Evolutionary conservation across 2,888 invertebrate genomes (phyloP).

Genomic region (Drosophila antonietae): DNA sequence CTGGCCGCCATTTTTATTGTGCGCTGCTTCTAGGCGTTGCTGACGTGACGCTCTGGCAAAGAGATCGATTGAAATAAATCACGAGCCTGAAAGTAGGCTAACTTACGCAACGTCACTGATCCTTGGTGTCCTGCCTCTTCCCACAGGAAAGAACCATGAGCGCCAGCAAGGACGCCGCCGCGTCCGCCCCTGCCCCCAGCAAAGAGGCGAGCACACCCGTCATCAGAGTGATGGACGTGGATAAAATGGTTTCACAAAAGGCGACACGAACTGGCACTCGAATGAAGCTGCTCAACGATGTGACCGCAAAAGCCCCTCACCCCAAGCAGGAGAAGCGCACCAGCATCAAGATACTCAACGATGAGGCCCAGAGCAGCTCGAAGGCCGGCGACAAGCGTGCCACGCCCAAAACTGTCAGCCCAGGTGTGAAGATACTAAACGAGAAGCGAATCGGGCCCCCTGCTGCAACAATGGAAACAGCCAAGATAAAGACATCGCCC

Average conservation of each 20-base stretch:
- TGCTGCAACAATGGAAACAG: constrained; percentile 50
- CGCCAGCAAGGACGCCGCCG: constrained; percentile 48
- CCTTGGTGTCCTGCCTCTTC: constrained; percentile 47
- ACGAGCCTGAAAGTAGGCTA: constrained; percentile 75
- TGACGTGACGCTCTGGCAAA: constrained; percentile 71
- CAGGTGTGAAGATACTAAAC: constrained; percentile 61
- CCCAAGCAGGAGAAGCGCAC: constrained; percentile 59
- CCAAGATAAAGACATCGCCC: constrained; percentile 63
- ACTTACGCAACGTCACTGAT: constrained; percentile 33
- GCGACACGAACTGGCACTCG: constrained; percentile 52
- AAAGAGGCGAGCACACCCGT: constrained; percentile 19
- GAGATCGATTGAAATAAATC: constrained; percentile 49
- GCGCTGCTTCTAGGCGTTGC: constrained; percentile 78
- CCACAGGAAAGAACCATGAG: constrained; percentile 44
- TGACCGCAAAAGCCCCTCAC: constrained; percentile 16
- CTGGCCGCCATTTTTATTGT: constrained; percentile 69
- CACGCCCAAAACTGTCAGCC: constrained; percentile 32
- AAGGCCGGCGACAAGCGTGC: constrained; percentile 46
- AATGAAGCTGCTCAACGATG: constrained; percentile 66
- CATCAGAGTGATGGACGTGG: constrained; percentile 69
- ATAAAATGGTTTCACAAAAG: constrained; percentile 47
- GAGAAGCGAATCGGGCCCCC: constrained; percentile 52
- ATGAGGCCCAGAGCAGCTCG: constrained; percentile 35
- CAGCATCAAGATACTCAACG: constrained; percentile 71
- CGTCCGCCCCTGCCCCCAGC: constrained; percentile 10